phyloP scores from a whole-genome alignment of 2,113 vertebrate species.

The Gallinago undulata region DNA sequence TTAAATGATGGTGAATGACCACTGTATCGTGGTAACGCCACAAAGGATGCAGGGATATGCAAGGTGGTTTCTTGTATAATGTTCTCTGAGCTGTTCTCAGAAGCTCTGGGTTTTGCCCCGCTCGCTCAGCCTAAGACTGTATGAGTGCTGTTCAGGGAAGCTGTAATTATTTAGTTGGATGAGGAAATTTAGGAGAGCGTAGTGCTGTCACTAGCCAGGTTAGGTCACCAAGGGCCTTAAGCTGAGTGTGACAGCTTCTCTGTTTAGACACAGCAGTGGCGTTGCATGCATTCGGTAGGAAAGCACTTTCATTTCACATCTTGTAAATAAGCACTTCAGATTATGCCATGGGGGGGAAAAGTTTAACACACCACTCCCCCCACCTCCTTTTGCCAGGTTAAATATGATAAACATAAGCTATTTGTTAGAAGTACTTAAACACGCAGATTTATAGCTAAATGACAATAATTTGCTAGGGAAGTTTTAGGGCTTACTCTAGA shows the following conservation, averaged over 20 bases:
- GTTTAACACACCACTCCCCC: accelerated
- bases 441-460: not conserved
- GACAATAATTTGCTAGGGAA: not conserved
- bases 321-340: not conserved
- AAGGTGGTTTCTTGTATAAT: not conserved
- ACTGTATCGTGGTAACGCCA: not conserved
- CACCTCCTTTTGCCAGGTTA: not conserved
- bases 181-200: not conserved
- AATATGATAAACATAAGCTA: not conserved
- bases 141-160: not conserved
- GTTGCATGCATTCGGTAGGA: not conserved
- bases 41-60: no score
- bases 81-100: not conserved
- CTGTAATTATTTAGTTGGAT: not conserved
- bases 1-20: no score
- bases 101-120: not conserved
- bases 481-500: not conserved
- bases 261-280: not conserved
- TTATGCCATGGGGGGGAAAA: accelerated
- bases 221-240: not conserved
- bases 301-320: not conserved
- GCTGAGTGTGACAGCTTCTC: not conserved
- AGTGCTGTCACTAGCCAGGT: not conserved
- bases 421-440: not conserved
- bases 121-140: not conserved